Conservation (phyloP, 2,113 vertebrate genomes). For the Burhinus oedicnemus region DNA sequence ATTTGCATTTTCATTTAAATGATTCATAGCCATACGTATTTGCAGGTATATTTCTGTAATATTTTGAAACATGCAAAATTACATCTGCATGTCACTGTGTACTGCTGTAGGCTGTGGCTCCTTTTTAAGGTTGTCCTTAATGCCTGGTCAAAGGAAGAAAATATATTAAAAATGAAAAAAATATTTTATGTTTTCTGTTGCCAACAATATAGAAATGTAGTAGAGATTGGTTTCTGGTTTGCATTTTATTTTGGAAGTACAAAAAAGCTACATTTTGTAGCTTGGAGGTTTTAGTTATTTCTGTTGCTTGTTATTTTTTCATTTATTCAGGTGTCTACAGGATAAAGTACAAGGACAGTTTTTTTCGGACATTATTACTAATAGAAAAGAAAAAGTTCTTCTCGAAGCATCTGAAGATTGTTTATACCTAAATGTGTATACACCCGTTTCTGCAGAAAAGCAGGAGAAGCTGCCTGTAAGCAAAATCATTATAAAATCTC, state of each 20-base stretch:
- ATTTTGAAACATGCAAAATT: neutral
- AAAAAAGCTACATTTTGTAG: neutral
- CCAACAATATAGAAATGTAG: neutral
- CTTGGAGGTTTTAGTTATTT: neutral
- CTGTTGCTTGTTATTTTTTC: neutral
- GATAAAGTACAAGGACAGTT: neutral
- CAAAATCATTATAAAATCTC: neutral
- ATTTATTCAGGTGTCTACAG: conserved; percentile 49
- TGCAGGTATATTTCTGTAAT: neutral
- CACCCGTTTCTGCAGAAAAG: neutral
- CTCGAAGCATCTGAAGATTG: conserved; percentile 68
- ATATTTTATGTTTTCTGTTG: neutral
- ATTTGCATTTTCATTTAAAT: neutral
- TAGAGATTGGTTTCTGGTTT: neutral
- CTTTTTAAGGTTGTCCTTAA: neutral
- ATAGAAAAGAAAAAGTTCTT: conserved; percentile 15
- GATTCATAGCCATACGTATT: neutral
- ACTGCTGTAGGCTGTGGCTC: neutral
- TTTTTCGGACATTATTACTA: rapidly evolving
- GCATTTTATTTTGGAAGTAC: neutral
- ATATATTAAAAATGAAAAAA: neutral
- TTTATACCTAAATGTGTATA: conserved; percentile 69
- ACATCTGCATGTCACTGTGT: neutral
- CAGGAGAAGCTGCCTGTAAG: conserved; percentile 66
- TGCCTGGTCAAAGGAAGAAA: neutral